Evolutionary conservation across 2,888 invertebrate genomes (phyloP).

Genomic region (Dynastes hyllus): DNA sequence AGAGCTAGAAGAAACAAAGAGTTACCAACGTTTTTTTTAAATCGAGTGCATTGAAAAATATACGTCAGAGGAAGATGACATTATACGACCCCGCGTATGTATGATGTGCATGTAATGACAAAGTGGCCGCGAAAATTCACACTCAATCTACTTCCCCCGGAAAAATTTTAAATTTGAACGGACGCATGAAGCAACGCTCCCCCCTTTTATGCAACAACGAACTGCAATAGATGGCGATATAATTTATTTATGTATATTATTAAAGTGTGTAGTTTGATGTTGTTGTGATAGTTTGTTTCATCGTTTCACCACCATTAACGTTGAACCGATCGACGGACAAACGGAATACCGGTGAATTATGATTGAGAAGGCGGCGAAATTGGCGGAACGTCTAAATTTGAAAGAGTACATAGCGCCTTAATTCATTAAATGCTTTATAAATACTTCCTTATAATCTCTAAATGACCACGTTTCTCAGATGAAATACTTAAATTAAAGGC

Average conservation of each 20-base stretch:
- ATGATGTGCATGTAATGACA: conserved; percentile 2
- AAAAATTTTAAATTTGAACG: conserved; percentile 34
- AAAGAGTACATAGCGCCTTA: conserved; percentile 52
- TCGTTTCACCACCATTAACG: conserved; percentile 31
- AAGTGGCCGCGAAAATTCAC: conserved; percentile 39
- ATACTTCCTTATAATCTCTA: conserved; percentile 53
- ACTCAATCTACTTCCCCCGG: conserved; percentile 21
- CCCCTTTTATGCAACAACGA: too few species aligned
- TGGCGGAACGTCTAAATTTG: conserved; percentile 48
- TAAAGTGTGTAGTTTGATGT: conserved; percentile 44
- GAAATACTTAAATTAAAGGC: conserved; percentile 51
- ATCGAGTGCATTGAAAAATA: too few species aligned
- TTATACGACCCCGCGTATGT: background rate
- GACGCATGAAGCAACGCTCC: conserved; percentile 15
- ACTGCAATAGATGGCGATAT: conserved; percentile 41
- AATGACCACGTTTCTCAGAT: conserved; percentile 53
- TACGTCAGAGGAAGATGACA: too few species aligned
- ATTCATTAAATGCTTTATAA: conserved; percentile 55
- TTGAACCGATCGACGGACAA: conserved; percentile 20
- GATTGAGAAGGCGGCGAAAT: conserved; percentile 46
- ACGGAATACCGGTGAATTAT: conserved; percentile 44
- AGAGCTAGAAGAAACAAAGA: too few species aligned
- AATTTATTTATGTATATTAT: conserved; percentile 45
- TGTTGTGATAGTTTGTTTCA: conserved; percentile 43
- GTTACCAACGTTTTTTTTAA: too few species aligned